Base-by-base conservation (phyloP, 2,113 vertebrate species). In the Thymallus thymallus region DNA sequence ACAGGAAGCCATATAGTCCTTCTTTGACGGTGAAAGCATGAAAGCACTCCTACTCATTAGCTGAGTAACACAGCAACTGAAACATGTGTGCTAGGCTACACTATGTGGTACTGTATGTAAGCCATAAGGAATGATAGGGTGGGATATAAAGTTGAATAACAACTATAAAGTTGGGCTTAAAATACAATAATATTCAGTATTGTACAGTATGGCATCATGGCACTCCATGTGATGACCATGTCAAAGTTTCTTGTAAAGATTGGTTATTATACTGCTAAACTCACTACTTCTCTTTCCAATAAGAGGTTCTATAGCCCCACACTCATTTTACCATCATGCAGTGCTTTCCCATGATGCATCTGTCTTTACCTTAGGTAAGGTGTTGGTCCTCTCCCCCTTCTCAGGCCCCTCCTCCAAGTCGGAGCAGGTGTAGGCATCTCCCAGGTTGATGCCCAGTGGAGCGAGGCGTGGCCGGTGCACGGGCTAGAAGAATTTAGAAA, bases 331-430 rank as follows among this genome's bases (percentile, higher is more conserved):
- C 26, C 26, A 26, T 26, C 26, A 26, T 26, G 26, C 26, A 26
- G 26, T 26, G 26, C 26, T 26, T 26, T 20, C 4, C 23, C 29
- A 69, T 30, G 1, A 22, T 69, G 71, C 62, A 22, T 5, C 23
- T 26, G 5, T 18, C 41, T 73, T 74, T 84, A 99, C 98, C 95
- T 97, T 98, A 75, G 96, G 92, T 74, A 97, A 93, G n/a, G 96
- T 91, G 7, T 55, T 55, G 3, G 94, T 92, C 65, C 95, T 99
- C 88, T 98, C 98, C 75, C 94, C 95, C 72, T 94, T 95, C 73
- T 98, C 97, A 0, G 95, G 85, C 71, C 91, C 92, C 7, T 99
- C 98, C 75, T 99, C 98, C 0, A 96, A 96, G 89, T 99, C 98
- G 0, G 97, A 98, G 89, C 94, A 96, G 75, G 93, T 90, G 65